Evolutionary conservation across 2,797 vertebrate genomes (phyloP).

Genomic region (Pipistrellus nathusii): DNA sequence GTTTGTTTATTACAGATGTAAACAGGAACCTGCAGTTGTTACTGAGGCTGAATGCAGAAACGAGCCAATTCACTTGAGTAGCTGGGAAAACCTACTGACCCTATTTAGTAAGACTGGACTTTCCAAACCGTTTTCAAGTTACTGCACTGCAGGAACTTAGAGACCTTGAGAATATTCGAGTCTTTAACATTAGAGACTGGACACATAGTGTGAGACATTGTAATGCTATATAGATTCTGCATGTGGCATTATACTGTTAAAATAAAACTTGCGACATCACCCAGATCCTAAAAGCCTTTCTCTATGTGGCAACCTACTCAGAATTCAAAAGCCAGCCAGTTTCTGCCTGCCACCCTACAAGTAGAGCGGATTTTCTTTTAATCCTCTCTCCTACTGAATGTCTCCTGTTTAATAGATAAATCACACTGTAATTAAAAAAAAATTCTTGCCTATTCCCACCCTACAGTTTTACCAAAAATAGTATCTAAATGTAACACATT

Average conservation of each 20-base stretch:
- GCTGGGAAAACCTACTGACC: background rate
- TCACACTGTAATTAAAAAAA: background rate
- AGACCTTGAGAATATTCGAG: background rate
- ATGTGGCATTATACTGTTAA: background rate
- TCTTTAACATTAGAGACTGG: background rate
- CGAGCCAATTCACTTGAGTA: background rate
- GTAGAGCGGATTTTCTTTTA: background rate
- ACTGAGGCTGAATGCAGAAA: background rate
- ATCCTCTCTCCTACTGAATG: background rate
- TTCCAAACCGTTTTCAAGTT: background rate
- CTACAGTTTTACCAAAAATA: background rate
- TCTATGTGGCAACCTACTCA: background rate
- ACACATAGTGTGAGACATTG: background rate
- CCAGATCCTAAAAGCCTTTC: background rate
- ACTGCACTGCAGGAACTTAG: background rate
- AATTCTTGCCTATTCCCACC: background rate
- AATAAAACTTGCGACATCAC: background rate
- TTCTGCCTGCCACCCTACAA: background rate
- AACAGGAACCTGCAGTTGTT: conserved; percentile 7
- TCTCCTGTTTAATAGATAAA: background rate
- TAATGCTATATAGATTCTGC: background rate
- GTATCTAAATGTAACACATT: background rate
- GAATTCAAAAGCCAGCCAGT: background rate
- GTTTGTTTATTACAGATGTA: conserved; percentile 43
- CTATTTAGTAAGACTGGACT: background rate